These are phyloP conservation scores for Mimas tiliae DNA, from an alignment of 2,888 invertebrate genomes.

Conservation along the genomic window DNA sequence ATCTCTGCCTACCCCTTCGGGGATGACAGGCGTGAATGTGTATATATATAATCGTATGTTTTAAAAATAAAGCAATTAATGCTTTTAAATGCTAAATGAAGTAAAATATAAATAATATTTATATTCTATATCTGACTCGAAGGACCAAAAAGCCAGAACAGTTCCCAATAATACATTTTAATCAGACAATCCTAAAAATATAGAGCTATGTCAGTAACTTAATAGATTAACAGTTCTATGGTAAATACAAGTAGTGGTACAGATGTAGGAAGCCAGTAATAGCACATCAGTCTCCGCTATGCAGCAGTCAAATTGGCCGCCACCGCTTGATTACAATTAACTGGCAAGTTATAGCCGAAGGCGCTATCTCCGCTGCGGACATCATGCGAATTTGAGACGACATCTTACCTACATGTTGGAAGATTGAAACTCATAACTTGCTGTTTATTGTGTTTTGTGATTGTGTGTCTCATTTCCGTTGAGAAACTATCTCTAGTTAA, in stretches of 20 bases:
- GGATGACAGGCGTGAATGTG: too few species aligned
- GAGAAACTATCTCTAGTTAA: too few species aligned
- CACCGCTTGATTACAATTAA: constrained; percentile 73
- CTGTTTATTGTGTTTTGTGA: background rate
- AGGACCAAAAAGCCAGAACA: too few species aligned
- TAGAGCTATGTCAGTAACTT: constrained; percentile 30
- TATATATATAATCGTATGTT: too few species aligned
- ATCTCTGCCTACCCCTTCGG: too few species aligned
- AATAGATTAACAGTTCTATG: constrained; percentile 43
- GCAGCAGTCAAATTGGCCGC: constrained; percentile 66
- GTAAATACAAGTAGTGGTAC: constrained; percentile 35
- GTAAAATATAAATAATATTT: too few species aligned
- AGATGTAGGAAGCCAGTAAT: constrained; percentile 46
- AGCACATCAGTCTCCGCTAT: constrained; percentile 59
- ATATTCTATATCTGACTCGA: too few species aligned
- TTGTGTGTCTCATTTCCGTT: too few species aligned
- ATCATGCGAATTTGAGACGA: constrained; percentile 26
- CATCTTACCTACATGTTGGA: background rate
- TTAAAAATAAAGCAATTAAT: too few species aligned
- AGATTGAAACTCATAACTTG: background rate
- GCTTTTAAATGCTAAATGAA: too few species aligned
- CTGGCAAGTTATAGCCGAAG: constrained; percentile 57
- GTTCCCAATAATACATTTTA: background rate
- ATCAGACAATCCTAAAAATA: background rate
- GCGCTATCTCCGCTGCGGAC: constrained; percentile 24